Base-by-base conservation (phyloP, 2,888 invertebrate species). In the Dryadula phaetusa region DNA sequence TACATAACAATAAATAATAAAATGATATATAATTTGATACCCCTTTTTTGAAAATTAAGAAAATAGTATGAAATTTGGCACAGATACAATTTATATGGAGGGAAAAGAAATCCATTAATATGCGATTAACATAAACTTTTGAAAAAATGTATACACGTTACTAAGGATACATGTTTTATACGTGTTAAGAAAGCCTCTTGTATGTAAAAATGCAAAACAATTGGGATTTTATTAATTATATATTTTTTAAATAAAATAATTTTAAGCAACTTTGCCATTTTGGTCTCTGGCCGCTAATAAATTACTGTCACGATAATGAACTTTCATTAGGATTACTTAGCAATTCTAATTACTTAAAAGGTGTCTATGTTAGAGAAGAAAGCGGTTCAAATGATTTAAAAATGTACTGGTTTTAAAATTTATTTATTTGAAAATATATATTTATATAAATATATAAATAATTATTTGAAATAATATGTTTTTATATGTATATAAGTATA, bases 291-390 rank as follows among this genome's bases (percentile, higher is more conserved):
- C 20, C 10, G 47, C 60, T 58, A 65, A 65, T 65, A 65, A 65
- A 58, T 65, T 58, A 58, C 46, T 56, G 49, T 47, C 58, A 28
- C 47, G 58, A 52, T 65, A 58, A 65, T 65, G 49, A 40, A n/a
- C 34, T 60, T 65, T 65, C 58, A 42, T 65, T 65, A 60, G 32
- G 58, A 60, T 60, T 65, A 42, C 49, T 65, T 65, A 42, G 65
- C 65, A 65, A 65, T 65, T 65, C 60, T 65, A 65, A 65, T 60
- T 65, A 46, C 16, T 32, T 32, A 40, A 58, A 28, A 58, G 42
- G 37, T 42, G 32, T 37, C 32, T 52, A 22, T 49, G 28, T 52
- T 18, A 32, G 32, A 49, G 40, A 49, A 42, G 28, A 65, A 60
- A 42, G 49, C 28, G 28, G 25, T 65, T 65, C 28, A 20, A 60